Percentiles rank a stretch among this genome's conserved stretches.
These are phyloP conservation scores for Hypomesus transpacificus DNA, from an alignment of 2,113 vertebrate genomes.

Conservation along the genomic window DNA sequence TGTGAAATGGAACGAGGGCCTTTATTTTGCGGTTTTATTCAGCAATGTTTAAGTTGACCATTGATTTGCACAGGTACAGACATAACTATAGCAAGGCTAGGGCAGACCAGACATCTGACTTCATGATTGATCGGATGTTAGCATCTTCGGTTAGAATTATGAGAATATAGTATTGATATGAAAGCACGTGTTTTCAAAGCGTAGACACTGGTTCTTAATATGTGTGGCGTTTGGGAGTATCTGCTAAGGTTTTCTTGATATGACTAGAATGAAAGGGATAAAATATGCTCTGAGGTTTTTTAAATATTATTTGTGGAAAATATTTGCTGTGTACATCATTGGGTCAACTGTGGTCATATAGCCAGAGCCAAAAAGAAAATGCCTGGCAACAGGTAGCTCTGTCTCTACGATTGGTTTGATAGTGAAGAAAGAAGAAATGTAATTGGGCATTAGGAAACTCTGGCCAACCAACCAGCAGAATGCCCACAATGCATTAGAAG, in stretches of 20 bases:
- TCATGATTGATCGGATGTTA: constrained; percentile 29
- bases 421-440: background rate
- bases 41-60: constrained; percentile 47
- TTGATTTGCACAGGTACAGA: constrained; percentile 68
- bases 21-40: constrained; percentile 55
- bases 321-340: constrained; percentile 77
- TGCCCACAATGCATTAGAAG: constrained; percentile 15
- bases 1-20: constrained; percentile 54
- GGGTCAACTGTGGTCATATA: constrained; percentile 5
- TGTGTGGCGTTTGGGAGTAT: background rate
- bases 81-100: constrained; percentile 60
- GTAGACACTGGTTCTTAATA: constrained; percentile 38
- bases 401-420: constrained; percentile 9
- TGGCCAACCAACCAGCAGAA: constrained; percentile 73
- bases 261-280: constrained; percentile 56
- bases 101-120: constrained; percentile 30
- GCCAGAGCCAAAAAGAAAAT: constrained; percentile 6
- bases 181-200: background rate
- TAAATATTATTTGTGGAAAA: constrained; percentile 60
- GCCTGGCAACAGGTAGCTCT: constrained; percentile 12
- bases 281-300: constrained; percentile 49
- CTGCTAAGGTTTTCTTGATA: constrained; percentile 36
- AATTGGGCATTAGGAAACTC: constrained; percentile 48
- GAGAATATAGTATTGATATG: constrained; percentile 33
- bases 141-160: constrained; percentile 34